Evolutionary conservation across 2,888 invertebrate genomes (phyloP).

Genomic region (Drosophila macrospina): DNA sequence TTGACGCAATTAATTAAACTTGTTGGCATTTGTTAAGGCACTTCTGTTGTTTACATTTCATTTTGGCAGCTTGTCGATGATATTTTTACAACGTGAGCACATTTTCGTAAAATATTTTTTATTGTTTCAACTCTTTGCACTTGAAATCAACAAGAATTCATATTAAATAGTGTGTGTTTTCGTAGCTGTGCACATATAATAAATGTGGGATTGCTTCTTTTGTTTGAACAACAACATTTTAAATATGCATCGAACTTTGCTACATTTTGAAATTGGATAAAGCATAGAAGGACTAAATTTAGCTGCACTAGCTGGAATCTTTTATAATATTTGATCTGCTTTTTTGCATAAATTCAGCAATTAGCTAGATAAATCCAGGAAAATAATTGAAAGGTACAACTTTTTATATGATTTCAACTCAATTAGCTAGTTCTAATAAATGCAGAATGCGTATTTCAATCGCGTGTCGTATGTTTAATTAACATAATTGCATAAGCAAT

Average conservation of each 20-base stretch:
- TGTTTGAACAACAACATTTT: not conserved
- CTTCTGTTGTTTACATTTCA: conserved; percentile 53
- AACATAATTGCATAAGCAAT: conserved; percentile 57
- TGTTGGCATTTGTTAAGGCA: conserved; percentile 31
- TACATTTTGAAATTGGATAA: no score
- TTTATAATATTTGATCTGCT: not conserved
- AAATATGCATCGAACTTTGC: not conserved
- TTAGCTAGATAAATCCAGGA: not conserved
- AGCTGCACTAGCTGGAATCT: no score
- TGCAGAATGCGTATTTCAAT: conserved; percentile 36
- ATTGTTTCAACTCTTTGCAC: conserved; percentile 18
- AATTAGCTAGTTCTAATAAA: conserved; percentile 54
- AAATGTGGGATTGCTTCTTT: not conserved
- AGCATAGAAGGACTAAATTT: no score
- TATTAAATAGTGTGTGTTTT: not conserved
- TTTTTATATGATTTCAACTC: conserved; percentile 15
- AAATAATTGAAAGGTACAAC: conserved; percentile 19
- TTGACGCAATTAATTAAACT: conserved; percentile 67
- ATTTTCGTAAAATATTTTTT: conserved; percentile 18
- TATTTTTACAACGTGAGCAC: conserved; percentile 42
- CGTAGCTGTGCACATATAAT: not conserved
- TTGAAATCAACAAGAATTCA: not conserved
- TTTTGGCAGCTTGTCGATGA: conserved; percentile 44
- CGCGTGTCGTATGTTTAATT: conserved; percentile 58
- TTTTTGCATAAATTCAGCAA: not conserved